phyloP scores from a whole-genome alignment of 1,140 invertebrate genomes.

The Panulirus ornatus region DNA sequence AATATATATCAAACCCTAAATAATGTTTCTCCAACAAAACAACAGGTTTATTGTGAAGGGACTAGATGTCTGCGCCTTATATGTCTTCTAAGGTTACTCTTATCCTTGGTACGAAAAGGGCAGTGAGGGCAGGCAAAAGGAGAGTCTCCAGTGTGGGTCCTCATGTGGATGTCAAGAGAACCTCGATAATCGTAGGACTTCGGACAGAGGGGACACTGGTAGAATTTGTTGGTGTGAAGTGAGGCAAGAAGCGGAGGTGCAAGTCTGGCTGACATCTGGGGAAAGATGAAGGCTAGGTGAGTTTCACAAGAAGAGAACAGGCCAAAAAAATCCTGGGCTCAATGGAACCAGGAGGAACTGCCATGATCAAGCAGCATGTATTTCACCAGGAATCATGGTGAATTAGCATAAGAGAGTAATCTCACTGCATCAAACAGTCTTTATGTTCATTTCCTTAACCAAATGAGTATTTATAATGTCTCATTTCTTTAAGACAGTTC shows the following conservation, averaged over 20 bases:
- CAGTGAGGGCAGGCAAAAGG: constrained; percentile 66
- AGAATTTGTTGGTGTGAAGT: constrained; percentile 59
- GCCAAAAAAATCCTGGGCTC: background rate
- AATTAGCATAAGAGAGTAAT: background rate
- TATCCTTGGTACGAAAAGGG: constrained; percentile 60
- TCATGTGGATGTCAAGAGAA: constrained; percentile 63
- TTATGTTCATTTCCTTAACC: background rate
- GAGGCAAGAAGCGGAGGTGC: constrained; percentile 34
- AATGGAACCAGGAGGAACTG: background rate
- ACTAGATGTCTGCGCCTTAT: constrained; percentile 52
- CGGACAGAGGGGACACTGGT: constrained; percentile 65
- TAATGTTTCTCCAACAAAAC: background rate
- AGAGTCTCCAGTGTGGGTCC: constrained; percentile 60
- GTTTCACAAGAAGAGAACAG: constrained; percentile 23
- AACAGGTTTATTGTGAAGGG: background rate
- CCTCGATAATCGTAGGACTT: constrained; percentile 68
- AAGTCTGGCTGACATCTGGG: constrained; percentile 61
- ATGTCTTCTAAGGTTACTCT: constrained; percentile 59
- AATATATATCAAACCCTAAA: background rate
- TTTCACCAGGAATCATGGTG: background rate
- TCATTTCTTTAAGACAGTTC: background rate
- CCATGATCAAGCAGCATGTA: background rate
- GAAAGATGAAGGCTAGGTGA: constrained; percentile 52
- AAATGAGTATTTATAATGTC: background rate
- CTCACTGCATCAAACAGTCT: background rate